phyloP scores from a whole-genome alignment of 2,113 vertebrate genomes.

The Nibea albiflora region DNA sequence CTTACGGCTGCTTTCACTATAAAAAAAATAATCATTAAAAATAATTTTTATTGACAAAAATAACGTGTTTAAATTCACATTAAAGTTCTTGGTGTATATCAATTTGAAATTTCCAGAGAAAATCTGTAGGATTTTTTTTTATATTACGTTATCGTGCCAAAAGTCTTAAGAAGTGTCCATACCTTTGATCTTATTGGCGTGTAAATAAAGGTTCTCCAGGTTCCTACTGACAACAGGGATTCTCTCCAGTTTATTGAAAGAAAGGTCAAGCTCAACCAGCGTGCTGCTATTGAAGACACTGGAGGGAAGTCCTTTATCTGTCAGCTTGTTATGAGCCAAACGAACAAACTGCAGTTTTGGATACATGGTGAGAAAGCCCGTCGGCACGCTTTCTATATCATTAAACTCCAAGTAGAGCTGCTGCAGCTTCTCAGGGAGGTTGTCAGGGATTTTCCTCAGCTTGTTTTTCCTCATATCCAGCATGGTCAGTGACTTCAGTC shows the following conservation, averaged over 20 bases:
- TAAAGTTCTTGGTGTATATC: neutral
- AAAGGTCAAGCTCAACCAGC: slow-evolving; percentile 94
- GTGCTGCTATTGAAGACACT: slow-evolving; percentile 92
- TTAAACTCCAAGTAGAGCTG: slow-evolving; percentile 95
- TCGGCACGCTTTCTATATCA: slow-evolving; percentile 87
- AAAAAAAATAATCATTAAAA: neutral
- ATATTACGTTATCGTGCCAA: neutral
- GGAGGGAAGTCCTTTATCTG: slow-evolving; percentile 89
- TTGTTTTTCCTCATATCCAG: slow-evolving; percentile 93
- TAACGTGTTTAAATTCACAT: neutral
- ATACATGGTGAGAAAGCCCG: slow-evolving; percentile 85
- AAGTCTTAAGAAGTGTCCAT: slow-evolving; percentile 27
- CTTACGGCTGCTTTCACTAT: neutral
- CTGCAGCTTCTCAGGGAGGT: slow-evolving; percentile 86
- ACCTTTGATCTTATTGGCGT: slow-evolving; percentile 97
- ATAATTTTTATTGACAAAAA: neutral
- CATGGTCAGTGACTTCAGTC: slow-evolving; percentile 87
- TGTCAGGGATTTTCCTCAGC: slow-evolving; percentile 87
- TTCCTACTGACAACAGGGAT: slow-evolving; percentile 92
- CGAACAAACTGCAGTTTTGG: slow-evolving; percentile 89
- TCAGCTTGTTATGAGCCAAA: slow-evolving; percentile 92
- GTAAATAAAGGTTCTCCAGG: slow-evolving; percentile 95
- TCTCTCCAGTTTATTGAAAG: slow-evolving; percentile 92
- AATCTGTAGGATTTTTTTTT: neutral
- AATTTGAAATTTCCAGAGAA: neutral